Evolutionary conservation across 2,797 vertebrate genomes (phyloP).

Genomic region (Petrocephalus sullivani): DNA sequence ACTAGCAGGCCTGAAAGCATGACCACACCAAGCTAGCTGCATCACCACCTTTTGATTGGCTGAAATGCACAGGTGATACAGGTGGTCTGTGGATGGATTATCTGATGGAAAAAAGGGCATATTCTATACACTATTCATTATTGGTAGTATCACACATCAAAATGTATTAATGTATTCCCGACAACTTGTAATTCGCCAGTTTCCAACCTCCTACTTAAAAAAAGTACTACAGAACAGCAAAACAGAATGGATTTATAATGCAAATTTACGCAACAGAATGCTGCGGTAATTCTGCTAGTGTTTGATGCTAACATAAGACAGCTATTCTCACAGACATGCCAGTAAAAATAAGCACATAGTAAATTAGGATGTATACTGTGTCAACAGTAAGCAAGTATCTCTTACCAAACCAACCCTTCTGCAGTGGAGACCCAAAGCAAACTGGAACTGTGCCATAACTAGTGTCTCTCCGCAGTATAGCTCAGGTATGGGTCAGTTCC

Average conservation of each 20-base stretch:
- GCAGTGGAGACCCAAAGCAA: not conserved
- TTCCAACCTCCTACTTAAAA: too few relatives aligned
- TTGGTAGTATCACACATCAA: not conserved
- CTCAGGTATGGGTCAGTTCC: not conserved
- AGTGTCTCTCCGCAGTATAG: not conserved
- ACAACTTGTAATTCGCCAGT: not conserved
- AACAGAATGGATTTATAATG: too few relatives aligned
- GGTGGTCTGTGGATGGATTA: not conserved
- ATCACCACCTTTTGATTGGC: not conserved
- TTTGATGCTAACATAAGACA: too few relatives aligned
- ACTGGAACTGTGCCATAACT: not conserved
- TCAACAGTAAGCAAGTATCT: not conserved
- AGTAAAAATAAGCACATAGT: not conserved
- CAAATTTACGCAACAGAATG: too few relatives aligned
- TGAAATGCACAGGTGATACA: not conserved
- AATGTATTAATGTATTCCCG: not conserved
- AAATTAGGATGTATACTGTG: not conserved
- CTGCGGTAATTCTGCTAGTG: too few relatives aligned
- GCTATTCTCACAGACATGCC: too few relatives aligned
- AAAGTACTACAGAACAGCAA: too few relatives aligned
- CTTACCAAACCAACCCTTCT: not conserved
- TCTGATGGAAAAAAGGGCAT: not conserved
- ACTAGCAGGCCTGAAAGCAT: not conserved
- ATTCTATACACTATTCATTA: not conserved
- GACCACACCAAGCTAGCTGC: not conserved